A percentile compares a stretch with the other conserved stretches of the same genome.
Evolutionary conservation across 1,140 invertebrate genomes (phyloP).

Genomic region (Ceratitis capitata): DNA sequence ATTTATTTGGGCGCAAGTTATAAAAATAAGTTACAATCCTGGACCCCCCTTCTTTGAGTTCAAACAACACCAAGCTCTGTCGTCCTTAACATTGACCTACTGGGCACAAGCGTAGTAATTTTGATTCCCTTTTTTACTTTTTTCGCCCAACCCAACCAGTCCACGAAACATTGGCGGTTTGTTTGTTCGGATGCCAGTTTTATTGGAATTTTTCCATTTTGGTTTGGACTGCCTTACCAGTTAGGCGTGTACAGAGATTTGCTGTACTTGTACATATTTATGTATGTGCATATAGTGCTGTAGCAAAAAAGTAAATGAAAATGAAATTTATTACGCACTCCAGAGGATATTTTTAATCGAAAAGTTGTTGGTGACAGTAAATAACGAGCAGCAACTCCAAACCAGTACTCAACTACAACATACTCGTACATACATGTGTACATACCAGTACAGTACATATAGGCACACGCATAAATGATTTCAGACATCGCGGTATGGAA

Average conservation of each 20-base stretch:
- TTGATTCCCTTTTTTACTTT: neutral
- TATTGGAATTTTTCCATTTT: neutral
- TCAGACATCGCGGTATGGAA: neutral
- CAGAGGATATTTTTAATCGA: neutral
- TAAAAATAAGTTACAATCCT: too few species aligned
- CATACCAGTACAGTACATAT: neutral
- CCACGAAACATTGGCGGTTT: neutral
- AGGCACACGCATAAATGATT: too few species aligned
- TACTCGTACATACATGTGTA: neutral
- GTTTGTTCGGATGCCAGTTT: neutral
- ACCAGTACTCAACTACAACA: neutral
- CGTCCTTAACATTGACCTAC: slow-evolving; percentile 25
- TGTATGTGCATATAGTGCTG: neutral
- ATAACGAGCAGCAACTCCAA: neutral
- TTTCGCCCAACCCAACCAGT: neutral
- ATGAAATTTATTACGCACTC: slow-evolving; percentile 24
- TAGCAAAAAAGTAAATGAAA: neutral
- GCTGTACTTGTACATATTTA: neutral
- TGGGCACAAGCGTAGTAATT: neutral
- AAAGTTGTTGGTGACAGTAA: neutral
- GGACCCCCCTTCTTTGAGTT: too few species aligned
- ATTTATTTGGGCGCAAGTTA: neutral
- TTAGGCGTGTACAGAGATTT: neutral
- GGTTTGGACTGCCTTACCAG: neutral
- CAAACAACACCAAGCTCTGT: neutral